These are phyloP conservation scores for Leptopilina syphax DNA, from an alignment of 2,888 invertebrate genomes.

Conservation along the genomic window DNA sequence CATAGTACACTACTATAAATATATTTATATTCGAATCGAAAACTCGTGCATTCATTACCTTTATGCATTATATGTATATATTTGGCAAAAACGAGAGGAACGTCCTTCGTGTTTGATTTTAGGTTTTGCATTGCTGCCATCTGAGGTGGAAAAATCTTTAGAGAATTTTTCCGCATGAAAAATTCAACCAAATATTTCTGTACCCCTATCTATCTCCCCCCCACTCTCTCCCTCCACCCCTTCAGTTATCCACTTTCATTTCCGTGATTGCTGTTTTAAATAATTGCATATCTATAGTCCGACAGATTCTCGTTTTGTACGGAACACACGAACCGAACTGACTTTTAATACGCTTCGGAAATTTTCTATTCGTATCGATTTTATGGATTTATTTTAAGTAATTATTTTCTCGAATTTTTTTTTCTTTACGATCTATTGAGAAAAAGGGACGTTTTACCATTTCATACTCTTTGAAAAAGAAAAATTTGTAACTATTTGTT, in stretches of 20 bases:
- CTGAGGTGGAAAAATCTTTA: constrained; percentile 70
- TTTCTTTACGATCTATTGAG: too few species aligned
- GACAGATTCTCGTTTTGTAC: constrained; percentile 9
- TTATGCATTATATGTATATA: background rate
- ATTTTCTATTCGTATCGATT: constrained; percentile 46
- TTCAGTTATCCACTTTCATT: constrained; percentile 66
- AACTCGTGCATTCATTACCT: constrained; percentile 49
- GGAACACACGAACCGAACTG: constrained; percentile 26
- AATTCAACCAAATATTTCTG: constrained; percentile 62
- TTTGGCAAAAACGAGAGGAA: constrained; percentile 42
- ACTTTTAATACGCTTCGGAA: constrained; percentile 48
- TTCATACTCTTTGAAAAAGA: too few species aligned
- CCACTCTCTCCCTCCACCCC: constrained; percentile 40
- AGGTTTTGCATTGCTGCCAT: constrained; percentile 70
- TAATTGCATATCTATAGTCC: constrained; percentile 66
- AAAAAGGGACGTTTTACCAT: too few species aligned
- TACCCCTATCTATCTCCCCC: too few species aligned
- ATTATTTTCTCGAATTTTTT: constrained; percentile 47
- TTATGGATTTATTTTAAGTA: constrained; percentile 52
- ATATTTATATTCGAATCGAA: constrained; percentile 48
- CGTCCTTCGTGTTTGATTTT: constrained; percentile 70
- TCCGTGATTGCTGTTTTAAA: constrained; percentile 75
- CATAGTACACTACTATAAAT: background rate
- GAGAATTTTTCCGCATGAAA: constrained; percentile 73
- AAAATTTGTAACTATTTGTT: too few species aligned